Evolutionary conservation across 2,888 invertebrate genomes (phyloP), one percentile per base, ranked within the genome.

Genomic region (Cheilosia vernalis): DNA sequence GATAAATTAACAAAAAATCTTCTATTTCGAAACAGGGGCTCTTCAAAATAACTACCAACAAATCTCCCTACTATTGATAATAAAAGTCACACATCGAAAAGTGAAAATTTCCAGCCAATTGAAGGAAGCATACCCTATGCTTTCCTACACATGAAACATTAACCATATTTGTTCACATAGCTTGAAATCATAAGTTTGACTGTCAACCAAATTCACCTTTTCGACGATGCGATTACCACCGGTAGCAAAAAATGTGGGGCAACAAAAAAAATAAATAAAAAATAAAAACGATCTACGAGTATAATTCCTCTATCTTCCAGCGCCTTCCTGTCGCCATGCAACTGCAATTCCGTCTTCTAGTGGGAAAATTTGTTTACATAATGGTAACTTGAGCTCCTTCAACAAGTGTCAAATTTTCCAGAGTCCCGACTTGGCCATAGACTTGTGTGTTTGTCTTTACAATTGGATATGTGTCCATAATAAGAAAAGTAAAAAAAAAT

Each of bases 361-460:
- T 70, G 49, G 70, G 77, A 85, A 80, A 79, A 85, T 61, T 58
- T 81, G 85, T 85, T 81, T 85, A 81, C 67, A 85, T 70, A 85
- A 80, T 58, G 49, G 81, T 72, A 85, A 85, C 85, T 58, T 81
- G 81, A 85, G 37, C 64, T 44, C 60, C 42, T 51, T 19, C 49
- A 51, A 66, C 40, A 37, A 64, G 80, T 85, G 74, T 76, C 84
- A 85, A 74, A 66, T 80, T 78, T 74, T 73, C 42, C 58, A 64
- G 49, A 70, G 60, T 49, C 64, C 69, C 58, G 55, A 58, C 69
- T 63, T 24, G 21, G 42, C 9, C 74, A 58, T 24, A 19, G 42
- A 10, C 74, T 70, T 21, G 1, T 24, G 4, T 42, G 10, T 40
- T 49, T 27, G 76, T 42, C 24, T 58, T 55, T 4, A 61, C 61